phyloP scores from a whole-genome alignment of 2,888 invertebrate species.

The Amblyteles armatorius region DNA sequence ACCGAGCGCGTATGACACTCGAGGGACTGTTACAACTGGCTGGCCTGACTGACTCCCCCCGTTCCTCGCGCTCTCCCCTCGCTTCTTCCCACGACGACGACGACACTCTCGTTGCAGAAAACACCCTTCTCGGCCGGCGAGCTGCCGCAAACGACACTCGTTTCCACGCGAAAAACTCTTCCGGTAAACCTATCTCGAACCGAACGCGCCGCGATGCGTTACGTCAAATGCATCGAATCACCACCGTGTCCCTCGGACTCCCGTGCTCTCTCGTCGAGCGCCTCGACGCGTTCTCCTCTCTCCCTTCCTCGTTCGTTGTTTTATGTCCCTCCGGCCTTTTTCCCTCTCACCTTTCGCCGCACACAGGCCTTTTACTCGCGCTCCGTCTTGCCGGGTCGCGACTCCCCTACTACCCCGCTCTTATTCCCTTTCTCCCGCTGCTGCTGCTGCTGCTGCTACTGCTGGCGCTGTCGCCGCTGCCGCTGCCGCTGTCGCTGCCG shows the following conservation, averaged over 20 bases:
- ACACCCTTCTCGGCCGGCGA: slow-evolving; percentile 31
- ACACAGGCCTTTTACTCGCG: slow-evolving; percentile 3
- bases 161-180: slow-evolving; percentile 7
- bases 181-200: slow-evolving; percentile 18
- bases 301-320: slow-evolving; percentile 9
- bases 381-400: slow-evolving; percentile 8
- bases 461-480: no score
- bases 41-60: background rate
- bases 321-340: background rate
- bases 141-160: slow-evolving; percentile 47
- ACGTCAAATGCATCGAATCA: slow-evolving; percentile 44
- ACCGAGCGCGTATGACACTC: slow-evolving; percentile 56
- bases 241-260: background rate
- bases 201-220: slow-evolving; percentile 29
- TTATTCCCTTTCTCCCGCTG: slow-evolving; percentile 26
- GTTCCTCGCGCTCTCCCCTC: slow-evolving; percentile 33
- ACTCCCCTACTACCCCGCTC: slow-evolving; percentile 6
- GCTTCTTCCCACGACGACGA: slow-evolving; percentile 27
- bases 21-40: slow-evolving; percentile 64
- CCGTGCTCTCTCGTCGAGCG: slow-evolving; percentile 3
- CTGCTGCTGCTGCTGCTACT: no score
- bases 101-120: background rate
- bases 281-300: slow-evolving; percentile 20
- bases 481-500: no score
- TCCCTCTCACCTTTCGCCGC: slow-evolving; percentile 16